phyloP scores from a whole-genome alignment of 1,140 invertebrate genomes.

The Sarcophaga peregrina region DNA sequence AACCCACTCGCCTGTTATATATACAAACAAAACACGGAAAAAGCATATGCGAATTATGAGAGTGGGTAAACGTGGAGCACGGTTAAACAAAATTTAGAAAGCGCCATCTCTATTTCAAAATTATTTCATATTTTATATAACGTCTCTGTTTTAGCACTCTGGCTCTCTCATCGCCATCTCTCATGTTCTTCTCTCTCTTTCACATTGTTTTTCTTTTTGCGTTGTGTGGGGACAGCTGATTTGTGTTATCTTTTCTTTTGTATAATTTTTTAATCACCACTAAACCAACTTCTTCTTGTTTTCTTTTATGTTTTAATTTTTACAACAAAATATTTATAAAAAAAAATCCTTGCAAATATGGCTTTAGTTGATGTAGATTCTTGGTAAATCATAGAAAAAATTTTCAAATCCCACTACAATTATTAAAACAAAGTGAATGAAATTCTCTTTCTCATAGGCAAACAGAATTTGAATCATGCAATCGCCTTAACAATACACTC shows the following conservation, averaged over 20 bases:
- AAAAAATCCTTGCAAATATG: conserved; percentile 50
- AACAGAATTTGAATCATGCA: conserved; percentile 74
- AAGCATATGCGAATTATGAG: no score
- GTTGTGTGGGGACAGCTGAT: not conserved
- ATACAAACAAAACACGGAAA: no score
- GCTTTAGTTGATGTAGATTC: conserved; percentile 63
- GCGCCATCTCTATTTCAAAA: no score
- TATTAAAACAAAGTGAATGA: not conserved
- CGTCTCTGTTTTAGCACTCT: not conserved
- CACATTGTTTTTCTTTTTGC: not conserved
- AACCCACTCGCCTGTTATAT: no score
- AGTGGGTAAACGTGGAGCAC: no score
- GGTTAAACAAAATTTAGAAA: no score
- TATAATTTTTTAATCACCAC: not conserved
- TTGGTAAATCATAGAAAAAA: not conserved
- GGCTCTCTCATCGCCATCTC: not conserved
- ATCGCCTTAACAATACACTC: conserved; percentile 73
- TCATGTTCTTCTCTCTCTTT: not conserved
- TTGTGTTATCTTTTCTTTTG: conserved; percentile 13
- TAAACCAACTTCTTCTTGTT: not conserved
- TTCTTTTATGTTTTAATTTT: not conserved
- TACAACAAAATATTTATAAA: not conserved
- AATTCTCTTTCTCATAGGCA: conserved; percentile 70
- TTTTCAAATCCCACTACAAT: not conserved
- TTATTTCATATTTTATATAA: not conserved